Base-by-base conservation (phyloP, 2,797 vertebrate genomes). In the Sebastes diaconus region DNA sequence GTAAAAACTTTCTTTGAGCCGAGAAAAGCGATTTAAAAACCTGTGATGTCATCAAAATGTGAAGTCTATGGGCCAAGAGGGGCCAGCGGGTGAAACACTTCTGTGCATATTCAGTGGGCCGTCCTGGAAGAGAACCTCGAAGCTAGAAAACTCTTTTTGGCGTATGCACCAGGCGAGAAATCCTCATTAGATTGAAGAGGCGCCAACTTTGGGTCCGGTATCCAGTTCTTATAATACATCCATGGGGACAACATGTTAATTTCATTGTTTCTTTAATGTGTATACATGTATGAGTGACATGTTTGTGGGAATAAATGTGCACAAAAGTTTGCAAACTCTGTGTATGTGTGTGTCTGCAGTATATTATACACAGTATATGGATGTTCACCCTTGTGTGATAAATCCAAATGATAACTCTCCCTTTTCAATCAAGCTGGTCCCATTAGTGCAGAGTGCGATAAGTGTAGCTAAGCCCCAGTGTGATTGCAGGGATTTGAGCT, bases 401-500 rank as follows among this genome's bases (percentile, higher is more conserved):
- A 85, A 75, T 82, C 67, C 52, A 54, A 77, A 76, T 64, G 73
- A 90, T 86, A 88, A 82, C 76, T 76, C 64, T 82, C 46, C 14
- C 66, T 63, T 83, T 87, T 85, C 84, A 90, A 71, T 84, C 75
- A 77, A 46, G 69, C 75, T 80, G 77, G 89, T 92, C 88, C 82
- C 80, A 91, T 90, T 86, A 89, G 84, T 46, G 68, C 77, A 68
- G 58, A 83, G 75, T 84, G 73, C 5, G 81, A 89, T 88, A 83
- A 89, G 82, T 93, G 80, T 57, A 69, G 73, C 84, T 68, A 74
- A 91, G 76, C 72, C 77, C 80, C 66, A 42, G 52, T 80, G 73
- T 84, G 87, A 90, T 83, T 79, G 75, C 61, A 61, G 72, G 75
- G 84, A 87, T 88, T 84, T 90, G 63, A 80, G 79, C 82, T 89